Conservation (phyloP, 2,888 invertebrate species). For the Malacosoma neustria region DNA sequence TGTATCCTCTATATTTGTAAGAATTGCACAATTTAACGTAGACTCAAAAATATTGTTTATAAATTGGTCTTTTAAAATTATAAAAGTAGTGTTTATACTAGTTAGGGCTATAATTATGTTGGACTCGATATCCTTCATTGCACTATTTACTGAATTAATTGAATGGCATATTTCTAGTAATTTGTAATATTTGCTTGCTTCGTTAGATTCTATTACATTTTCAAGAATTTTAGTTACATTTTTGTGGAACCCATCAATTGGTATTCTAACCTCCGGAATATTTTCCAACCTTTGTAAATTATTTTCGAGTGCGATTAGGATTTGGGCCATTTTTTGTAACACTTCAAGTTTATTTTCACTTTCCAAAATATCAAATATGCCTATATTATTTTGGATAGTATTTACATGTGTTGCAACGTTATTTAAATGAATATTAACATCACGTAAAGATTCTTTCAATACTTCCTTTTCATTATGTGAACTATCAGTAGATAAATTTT, state of each 20-base stretch:
- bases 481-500: slow-evolving; percentile 46
- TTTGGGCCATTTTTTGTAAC: slow-evolving; percentile 63
- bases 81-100: slow-evolving; percentile 46
- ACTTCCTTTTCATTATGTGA: slow-evolving; percentile 30
- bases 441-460: slow-evolving; percentile 38
- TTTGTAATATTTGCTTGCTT: slow-evolving; percentile 48
- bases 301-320: slow-evolving; percentile 55
- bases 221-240: slow-evolving; percentile 72
- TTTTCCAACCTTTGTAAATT: slow-evolving; percentile 41
- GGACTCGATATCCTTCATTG: slow-evolving; percentile 39
- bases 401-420: slow-evolving; percentile 46
- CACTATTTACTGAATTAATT: slow-evolving; percentile 44
- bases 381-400: slow-evolving; percentile 39
- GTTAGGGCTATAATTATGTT: slow-evolving; percentile 38
- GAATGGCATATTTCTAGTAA: slow-evolving; percentile 55
- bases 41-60: slow-evolving; percentile 41
- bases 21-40: slow-evolving; percentile 40
- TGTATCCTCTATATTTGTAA: slow-evolving; percentile 39
- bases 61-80: slow-evolving; percentile 43
- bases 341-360: slow-evolving; percentile 58
- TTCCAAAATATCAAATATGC: slow-evolving; percentile 50
- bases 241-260: slow-evolving; percentile 57
- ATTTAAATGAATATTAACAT: slow-evolving; percentile 44
- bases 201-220: slow-evolving; percentile 70
- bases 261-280: slow-evolving; percentile 32